Conservation (phyloP, 2,797 vertebrate genomes). For the Cuniculus paca region DNA sequence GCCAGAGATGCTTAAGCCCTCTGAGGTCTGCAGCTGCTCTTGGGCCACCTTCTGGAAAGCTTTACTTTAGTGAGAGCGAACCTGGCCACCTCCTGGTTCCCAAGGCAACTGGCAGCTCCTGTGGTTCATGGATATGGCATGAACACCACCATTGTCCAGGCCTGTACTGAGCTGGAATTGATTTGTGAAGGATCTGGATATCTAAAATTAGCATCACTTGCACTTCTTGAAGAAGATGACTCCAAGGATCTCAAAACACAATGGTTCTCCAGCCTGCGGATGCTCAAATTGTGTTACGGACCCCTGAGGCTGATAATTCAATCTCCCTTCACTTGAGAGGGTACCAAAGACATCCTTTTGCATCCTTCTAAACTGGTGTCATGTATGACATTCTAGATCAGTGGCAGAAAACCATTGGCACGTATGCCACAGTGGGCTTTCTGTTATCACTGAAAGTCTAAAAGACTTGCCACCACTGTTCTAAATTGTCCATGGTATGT, state of each 20-base stretch:
- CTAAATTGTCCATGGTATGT: not conserved
- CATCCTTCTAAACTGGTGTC: not conserved
- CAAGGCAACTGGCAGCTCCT: not conserved
- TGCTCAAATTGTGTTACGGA: not conserved
- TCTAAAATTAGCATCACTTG: not conserved
- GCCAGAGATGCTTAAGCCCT: not conserved
- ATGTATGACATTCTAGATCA: not conserved
- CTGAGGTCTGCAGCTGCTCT: not conserved
- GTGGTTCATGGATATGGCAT: accelerated
- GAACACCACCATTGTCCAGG: not conserved
- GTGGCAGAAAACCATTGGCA: not conserved
- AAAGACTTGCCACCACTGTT: not conserved
- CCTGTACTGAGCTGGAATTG: not conserved
- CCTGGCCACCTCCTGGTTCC: not conserved
- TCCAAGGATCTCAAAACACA: not conserved
- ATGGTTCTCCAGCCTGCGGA: not conserved
- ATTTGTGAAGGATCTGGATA: not conserved
- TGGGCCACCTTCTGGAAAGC: not conserved
- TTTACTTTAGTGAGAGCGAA: not conserved
- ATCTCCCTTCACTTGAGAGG: not conserved
- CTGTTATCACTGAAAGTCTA: not conserved
- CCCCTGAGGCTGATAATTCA: not conserved
- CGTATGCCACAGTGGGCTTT: not conserved
- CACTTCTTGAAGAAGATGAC: not conserved
- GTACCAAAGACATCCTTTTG: not conserved